Evolutionary conservation across 92 coral and sea anemone species (phyloP).

Genomic region (Zoanthus gigantus): DNA sequence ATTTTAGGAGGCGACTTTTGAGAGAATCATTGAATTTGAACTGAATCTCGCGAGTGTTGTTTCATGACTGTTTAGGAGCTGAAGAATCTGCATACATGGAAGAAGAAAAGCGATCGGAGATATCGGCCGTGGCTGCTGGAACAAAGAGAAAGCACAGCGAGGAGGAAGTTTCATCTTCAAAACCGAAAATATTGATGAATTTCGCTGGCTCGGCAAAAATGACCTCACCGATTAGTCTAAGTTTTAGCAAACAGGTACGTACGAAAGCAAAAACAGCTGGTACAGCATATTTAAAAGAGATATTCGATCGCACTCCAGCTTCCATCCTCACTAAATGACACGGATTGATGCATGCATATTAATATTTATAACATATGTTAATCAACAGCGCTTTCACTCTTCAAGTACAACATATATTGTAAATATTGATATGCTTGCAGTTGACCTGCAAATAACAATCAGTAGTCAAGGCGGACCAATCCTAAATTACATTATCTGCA

Average conservation of each 20-base stretch:
- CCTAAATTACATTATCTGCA: too few species aligned
- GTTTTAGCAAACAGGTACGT: slow-evolving; percentile 62
- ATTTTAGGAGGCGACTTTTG: slow-evolving; percentile 7
- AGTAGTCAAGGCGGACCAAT: too few species aligned
- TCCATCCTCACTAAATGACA: too few species aligned
- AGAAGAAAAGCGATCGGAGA: background rate
- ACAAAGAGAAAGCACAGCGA: slow-evolving; percentile 17
- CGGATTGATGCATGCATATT: too few species aligned
- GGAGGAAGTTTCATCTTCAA: background rate
- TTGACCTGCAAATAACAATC: too few species aligned
- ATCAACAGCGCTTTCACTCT: too few species aligned
- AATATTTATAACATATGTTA: too few species aligned
- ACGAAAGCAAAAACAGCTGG: background rate
- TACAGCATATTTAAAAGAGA: too few species aligned
- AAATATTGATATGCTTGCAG: too few species aligned
- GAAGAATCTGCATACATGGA: background rate
- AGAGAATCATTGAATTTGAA: slow-evolving; percentile 16
- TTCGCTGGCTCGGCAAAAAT: slow-evolving; percentile 45
- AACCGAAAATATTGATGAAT: slow-evolving; percentile 66
- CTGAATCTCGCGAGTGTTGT: slow-evolving; percentile 47
- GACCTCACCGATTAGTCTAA: slow-evolving; percentile 50
- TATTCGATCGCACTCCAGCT: too few species aligned
- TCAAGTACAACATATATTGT: too few species aligned
- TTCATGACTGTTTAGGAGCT: slow-evolving; percentile 38
- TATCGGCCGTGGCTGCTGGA: slow-evolving; percentile 9